These are phyloP conservation scores for Perca schrenkii DNA, from an alignment of 2,113 vertebrate species.

Conservation along the genomic window DNA sequence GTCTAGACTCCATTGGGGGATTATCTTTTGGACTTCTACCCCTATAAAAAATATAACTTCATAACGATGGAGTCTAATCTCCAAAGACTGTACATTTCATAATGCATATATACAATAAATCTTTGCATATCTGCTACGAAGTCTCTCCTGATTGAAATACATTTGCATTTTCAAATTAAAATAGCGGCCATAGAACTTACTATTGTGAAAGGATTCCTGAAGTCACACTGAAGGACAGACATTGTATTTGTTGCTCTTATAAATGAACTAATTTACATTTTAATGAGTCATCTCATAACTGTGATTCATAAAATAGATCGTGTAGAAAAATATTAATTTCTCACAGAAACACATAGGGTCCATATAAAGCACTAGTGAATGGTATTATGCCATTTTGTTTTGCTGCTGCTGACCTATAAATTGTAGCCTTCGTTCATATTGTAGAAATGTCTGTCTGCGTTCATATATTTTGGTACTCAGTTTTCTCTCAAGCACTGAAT, in stretches of 20 bases:
- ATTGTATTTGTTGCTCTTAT: slow-evolving; percentile 29
- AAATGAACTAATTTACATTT: slow-evolving; percentile 66
- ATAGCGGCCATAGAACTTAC: neutral
- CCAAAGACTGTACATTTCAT: no score
- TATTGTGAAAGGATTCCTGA: neutral
- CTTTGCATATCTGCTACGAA: no score
- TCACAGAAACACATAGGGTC: slow-evolving; percentile 1
- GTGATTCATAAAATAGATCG: slow-evolving; percentile 25
- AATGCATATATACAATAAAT: no score
- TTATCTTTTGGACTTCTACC: no score
- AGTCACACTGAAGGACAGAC: slow-evolving; percentile 41
- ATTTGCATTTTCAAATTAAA: slow-evolving; percentile 13
- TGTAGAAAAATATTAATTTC: slow-evolving; percentile 30
- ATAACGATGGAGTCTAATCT: no score
- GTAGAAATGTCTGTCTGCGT: neutral
- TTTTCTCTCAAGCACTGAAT: neutral
- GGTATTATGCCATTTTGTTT: neutral
- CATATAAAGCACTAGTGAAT: neutral
- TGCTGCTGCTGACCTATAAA: neutral
- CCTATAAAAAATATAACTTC: no score
- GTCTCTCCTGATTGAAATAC: no score
- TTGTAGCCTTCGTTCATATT: neutral
- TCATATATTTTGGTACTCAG: neutral
- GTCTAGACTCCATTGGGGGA: no score
- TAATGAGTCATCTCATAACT: neutral